Conservation (phyloP, 2,113 vertebrate species). For the Eublepharis macularius region DNA sequence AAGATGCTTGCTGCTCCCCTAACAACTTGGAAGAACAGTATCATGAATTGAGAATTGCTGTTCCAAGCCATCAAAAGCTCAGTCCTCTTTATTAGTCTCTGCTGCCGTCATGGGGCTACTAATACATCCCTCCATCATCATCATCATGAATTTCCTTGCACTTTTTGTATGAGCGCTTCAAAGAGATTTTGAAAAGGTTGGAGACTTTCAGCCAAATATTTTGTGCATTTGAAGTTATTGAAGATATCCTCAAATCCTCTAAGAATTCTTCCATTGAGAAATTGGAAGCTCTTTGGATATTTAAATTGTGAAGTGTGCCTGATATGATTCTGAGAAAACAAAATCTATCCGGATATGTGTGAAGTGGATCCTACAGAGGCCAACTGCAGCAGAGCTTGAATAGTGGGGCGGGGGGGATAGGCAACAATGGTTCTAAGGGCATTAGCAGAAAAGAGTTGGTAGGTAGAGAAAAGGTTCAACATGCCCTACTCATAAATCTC, state of each 20-base stretch:
- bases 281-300: neutral
- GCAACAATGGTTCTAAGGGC: neutral
- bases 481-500: neutral
- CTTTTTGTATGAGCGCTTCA: accelerated
- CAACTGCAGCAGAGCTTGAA: neutral
- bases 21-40: neutral
- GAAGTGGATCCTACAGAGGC: neutral
- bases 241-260: neutral
- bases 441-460: neutral
- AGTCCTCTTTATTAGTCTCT: conserved; percentile 27
- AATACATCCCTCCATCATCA: neutral
- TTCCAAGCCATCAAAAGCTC: neutral
- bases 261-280: neutral
- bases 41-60: neutral
- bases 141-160: neutral
- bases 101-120: conserved; percentile 57
- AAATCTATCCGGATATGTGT: neutral
- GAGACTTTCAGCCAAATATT: neutral
- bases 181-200: neutral
- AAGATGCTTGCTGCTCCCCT: neutral
- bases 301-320: neutral
- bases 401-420: too few relatives aligned
- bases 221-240: neutral
- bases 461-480: neutral
- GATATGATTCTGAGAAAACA: neutral